These are phyloP conservation scores for Agrotis segetum DNA, from an alignment of 2,888 invertebrate genomes.

Conservation along the genomic window DNA sequence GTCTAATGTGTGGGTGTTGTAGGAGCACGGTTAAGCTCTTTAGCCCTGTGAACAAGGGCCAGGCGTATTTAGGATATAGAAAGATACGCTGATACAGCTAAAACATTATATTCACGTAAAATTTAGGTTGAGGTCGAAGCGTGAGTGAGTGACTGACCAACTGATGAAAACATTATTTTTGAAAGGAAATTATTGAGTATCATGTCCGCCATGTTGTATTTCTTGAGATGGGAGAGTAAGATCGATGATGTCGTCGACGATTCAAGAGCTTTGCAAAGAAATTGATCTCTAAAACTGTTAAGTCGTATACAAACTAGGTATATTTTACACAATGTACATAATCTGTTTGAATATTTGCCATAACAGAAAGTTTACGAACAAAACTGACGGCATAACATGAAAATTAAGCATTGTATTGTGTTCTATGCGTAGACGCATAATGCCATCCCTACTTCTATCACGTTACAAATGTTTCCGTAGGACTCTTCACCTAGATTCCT, in stretches of 20 bases:
- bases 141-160: not conserved
- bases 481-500: too few relatives aligned
- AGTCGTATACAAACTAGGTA: too few relatives aligned
- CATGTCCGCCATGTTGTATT: slow-evolving; percentile 10
- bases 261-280: slow-evolving; percentile 6
- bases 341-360: not conserved
- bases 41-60: slow-evolving; percentile 27
- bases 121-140: not conserved
- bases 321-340: too few relatives aligned
- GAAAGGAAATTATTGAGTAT: not conserved
- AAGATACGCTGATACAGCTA: slow-evolving; percentile 1
- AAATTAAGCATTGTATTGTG: too few relatives aligned
- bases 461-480: too few relatives aligned
- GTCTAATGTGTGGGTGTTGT: slow-evolving; percentile 42
- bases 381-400: too few relatives aligned
- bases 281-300: not conserved
- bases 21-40: slow-evolving; percentile 43
- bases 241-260: not conserved
- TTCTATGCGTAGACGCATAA: not conserved
- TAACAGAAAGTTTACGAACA: too few relatives aligned
- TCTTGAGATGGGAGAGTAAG: not conserved
- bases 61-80: not conserved
- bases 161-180: not conserved
- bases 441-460: too few relatives aligned
- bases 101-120: slow-evolving; percentile 9